phyloP scores from a whole-genome alignment of 2,797 vertebrate genomes.

The Anabacerthia variegaticeps region DNA sequence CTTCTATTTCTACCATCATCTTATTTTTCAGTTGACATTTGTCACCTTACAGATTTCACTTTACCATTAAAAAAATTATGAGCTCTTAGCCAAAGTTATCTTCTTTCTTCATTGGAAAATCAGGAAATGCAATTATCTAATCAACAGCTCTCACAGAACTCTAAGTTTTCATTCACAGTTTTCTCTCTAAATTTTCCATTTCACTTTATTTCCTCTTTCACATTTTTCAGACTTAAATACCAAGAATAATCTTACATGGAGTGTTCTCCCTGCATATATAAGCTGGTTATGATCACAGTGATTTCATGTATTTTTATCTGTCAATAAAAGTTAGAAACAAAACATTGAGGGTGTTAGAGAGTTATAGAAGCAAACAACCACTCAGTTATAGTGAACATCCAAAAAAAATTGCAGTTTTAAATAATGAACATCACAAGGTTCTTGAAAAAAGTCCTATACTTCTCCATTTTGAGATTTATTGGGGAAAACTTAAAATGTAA shows the following conservation, averaged over 20 bases:
- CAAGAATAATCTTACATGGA: not conserved
- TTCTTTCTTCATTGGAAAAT: not conserved
- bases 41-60: not conserved
- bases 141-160: not conserved
- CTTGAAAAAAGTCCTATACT: not conserved
- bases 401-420: not conserved
- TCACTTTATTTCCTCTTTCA: not conserved
- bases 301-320: not conserved
- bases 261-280: not conserved
- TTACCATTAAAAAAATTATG: not conserved
- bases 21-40: not conserved
- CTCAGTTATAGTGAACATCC: not conserved
- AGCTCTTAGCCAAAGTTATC: not conserved
- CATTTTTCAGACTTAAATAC: not conserved
- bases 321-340: not conserved
- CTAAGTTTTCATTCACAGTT: not conserved
- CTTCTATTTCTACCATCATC: not conserved
- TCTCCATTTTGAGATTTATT: not conserved
- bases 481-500: not conserved
- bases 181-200: not conserved
- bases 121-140: not conserved
- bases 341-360: not conserved
- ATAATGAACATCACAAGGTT: not conserved
- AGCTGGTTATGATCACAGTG: not conserved
- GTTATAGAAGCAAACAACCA: not conserved